phyloP scores from a whole-genome alignment of 2,113 vertebrate species.

The Indicator indicator region DNA sequence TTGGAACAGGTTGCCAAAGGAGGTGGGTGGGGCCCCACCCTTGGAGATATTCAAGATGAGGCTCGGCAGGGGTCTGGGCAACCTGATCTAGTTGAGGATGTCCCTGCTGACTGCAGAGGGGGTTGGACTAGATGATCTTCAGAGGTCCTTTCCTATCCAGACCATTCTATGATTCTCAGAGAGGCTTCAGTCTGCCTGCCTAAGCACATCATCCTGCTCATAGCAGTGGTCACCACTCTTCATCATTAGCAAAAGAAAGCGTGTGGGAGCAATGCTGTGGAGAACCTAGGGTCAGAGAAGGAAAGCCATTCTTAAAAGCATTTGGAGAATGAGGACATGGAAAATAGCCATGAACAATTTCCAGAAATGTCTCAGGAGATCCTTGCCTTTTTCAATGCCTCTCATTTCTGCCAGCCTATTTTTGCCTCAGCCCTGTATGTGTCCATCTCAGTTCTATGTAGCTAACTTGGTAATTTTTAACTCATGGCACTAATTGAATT shows the following conservation, averaged over 20 bases:
- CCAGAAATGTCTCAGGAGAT: conserved; percentile 36
- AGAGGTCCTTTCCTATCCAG: too few species aligned
- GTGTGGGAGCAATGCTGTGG: background rate
- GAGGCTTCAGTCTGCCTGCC: background rate
- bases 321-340: background rate
- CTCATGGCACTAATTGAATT: conserved; percentile 55
- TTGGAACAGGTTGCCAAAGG: too few species aligned
- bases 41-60: too few species aligned
- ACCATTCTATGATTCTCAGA: background rate
- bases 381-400: conserved; percentile 26
- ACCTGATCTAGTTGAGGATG: too few species aligned
- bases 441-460: background rate
- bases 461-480: conserved; percentile 64
- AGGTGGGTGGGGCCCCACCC: too few species aligned
- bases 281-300: background rate
- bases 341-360: conserved; percentile 24
- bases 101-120: too few species aligned
- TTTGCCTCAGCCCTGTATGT: background rate
- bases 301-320: background rate
- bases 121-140: too few species aligned
- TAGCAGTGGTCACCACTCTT: background rate
- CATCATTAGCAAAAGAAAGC: background rate
- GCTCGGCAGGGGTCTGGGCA: too few species aligned
- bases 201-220: background rate
- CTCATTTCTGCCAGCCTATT: conserved; percentile 38